Conservation (phyloP, 2,888 invertebrate genomes). For the Cephus pulcher region DNA sequence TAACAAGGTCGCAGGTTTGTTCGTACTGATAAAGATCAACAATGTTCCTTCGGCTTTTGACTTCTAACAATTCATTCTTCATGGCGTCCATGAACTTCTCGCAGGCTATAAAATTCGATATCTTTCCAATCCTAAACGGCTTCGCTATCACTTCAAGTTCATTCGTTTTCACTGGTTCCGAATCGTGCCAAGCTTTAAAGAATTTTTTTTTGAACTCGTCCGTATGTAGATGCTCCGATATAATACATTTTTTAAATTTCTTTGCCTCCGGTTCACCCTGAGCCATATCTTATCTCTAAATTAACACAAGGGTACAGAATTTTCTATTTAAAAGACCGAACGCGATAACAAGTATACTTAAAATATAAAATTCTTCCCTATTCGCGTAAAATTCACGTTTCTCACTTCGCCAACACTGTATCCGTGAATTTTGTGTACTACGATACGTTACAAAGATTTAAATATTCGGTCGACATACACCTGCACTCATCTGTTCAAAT, state of each 20-base stretch:
- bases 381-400: neutral
- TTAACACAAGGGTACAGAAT: neutral
- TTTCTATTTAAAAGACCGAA: neutral
- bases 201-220: conserved; percentile 42
- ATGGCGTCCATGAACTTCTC: conserved; percentile 72
- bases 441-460: neutral
- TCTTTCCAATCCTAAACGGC: conserved; percentile 77
- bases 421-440: neutral
- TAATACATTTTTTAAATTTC: conserved; percentile 45
- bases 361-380: neutral
- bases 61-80: conserved; percentile 75
- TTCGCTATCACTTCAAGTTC: conserved; percentile 71
- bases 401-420: neutral
- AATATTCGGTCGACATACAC: neutral
- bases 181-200: conserved; percentile 67
- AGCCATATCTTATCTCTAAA: conserved; percentile 14
- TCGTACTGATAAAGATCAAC: conserved; percentile 92
- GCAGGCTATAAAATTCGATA: conserved; percentile 74
- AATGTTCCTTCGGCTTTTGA: conserved; percentile 75
- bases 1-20: conserved; percentile 80
- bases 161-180: conserved; percentile 61
- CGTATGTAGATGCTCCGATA: conserved; percentile 49
- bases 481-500: neutral
- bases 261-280: conserved; percentile 44
- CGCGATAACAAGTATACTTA: neutral